A percentile compares a stretch with the other conserved stretches of the same genome.
Evolutionary conservation across 2,888 invertebrate species (phyloP).

Genomic region (Polydrusus pterygomalis): DNA sequence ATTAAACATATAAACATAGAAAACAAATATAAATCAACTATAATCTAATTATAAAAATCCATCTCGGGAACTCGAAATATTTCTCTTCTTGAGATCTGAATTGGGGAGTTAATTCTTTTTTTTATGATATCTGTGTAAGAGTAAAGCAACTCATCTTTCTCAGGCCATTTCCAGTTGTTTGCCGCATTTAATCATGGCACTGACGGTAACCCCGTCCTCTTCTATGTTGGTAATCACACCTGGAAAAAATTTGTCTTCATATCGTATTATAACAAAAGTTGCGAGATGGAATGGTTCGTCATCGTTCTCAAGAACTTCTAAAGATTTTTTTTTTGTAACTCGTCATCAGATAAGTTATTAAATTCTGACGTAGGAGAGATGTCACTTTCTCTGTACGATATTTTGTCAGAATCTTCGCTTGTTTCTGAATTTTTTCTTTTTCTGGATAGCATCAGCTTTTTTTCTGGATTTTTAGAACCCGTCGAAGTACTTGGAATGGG

Average conservation of each 20-base stretch:
- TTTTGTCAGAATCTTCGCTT: conserved; percentile 41
- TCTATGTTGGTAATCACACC: conserved; percentile 26
- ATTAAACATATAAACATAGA: no score
- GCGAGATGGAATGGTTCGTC: conserved; percentile 16
- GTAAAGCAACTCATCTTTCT: conserved; percentile 24
- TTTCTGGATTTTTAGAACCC: conserved; percentile 30
- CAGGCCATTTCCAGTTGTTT: conserved; percentile 18
- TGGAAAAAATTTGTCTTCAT: conserved; percentile 32
- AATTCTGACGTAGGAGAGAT: conserved; percentile 29
- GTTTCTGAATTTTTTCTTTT: conserved; percentile 41
- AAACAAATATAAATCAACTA: no score
- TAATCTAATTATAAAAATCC: conserved; percentile 21
- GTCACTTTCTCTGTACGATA: conserved; percentile 39
- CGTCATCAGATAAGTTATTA: conserved; percentile 20
- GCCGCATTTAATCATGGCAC: conserved; percentile 23
- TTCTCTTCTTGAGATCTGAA: conserved; percentile 38
- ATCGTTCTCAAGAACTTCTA: conserved; percentile 28
- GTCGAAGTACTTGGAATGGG: no score
- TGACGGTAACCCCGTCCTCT: conserved; percentile 14
- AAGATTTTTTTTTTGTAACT: conserved; percentile 35
- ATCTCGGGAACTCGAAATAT: conserved; percentile 22
- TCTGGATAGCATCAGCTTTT: conserved; percentile 29
- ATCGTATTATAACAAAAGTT: conserved; percentile 30
- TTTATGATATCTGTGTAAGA: conserved; percentile 36
- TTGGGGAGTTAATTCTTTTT: conserved; percentile 25